phyloP scores from a whole-genome alignment of 2,888 invertebrate genomes.

The Pyrrhosoma nymphula region DNA sequence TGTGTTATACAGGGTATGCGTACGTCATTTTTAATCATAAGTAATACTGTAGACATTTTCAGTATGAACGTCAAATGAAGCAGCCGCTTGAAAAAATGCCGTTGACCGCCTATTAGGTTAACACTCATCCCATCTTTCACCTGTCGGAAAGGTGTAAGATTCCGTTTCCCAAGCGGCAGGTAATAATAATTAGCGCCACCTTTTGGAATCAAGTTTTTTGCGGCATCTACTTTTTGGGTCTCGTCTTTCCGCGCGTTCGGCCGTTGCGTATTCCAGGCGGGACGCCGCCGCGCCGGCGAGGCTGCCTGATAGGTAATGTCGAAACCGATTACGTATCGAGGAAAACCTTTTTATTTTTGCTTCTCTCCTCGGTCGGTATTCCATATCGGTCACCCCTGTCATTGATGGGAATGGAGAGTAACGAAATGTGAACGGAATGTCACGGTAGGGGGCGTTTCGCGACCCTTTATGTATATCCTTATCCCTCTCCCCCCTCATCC shows the following conservation, averaged over 20 bases:
- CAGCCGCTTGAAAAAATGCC: no score
- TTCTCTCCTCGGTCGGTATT: background rate
- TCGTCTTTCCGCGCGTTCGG: background rate
- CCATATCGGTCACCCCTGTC: background rate
- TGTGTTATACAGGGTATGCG: no score
- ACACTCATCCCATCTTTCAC: no score
- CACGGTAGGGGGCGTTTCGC: background rate
- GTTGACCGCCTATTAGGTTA: no score
- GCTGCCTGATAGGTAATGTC: background rate
- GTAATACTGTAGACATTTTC: no score
- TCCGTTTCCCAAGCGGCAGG: background rate
- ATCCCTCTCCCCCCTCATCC: background rate
- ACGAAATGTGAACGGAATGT: background rate
- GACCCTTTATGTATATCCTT: background rate
- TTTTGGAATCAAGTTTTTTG: background rate
- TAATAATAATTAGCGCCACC: background rate
- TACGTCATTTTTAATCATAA: no score
- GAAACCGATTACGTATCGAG: background rate
- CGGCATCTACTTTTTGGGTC: background rate
- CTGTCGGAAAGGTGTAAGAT: no score
- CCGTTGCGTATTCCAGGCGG: background rate
- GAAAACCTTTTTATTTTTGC: background rate
- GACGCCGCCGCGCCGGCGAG: background rate
- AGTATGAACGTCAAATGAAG: no score
- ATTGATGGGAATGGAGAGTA: background rate